These are phyloP conservation scores for Scalopus aquaticus DNA, from an alignment of 2,113 vertebrate genomes.

Conservation along the genomic window DNA sequence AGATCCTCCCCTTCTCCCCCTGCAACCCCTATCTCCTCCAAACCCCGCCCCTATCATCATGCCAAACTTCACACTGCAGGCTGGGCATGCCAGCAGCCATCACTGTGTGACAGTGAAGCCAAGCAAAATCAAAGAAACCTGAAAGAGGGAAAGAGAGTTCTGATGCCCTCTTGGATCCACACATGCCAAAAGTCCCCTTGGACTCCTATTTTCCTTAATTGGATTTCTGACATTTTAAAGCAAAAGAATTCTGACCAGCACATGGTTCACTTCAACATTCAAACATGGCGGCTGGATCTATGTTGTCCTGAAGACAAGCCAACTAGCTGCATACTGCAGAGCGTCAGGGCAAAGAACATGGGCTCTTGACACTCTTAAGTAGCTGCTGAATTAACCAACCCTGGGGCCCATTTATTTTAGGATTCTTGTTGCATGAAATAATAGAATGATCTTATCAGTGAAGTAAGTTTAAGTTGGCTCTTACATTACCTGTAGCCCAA, in stretches of 20 bases:
- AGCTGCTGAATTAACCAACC: neutral
- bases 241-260: neutral
- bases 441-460: neutral
- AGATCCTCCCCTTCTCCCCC: neutral
- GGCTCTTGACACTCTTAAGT: neutral
- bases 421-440: neutral
- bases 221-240: neutral
- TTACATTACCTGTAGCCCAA: neutral
- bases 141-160: neutral
- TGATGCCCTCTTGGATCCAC: neutral
- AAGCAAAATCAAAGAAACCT: neutral
- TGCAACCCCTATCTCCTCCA: too few relatives aligned
- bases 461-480: neutral
- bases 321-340: neutral
- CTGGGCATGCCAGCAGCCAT: neutral
- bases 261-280: neutral
- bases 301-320: neutral
- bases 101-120: neutral
- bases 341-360: neutral
- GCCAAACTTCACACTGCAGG: neutral
- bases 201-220: neutral
- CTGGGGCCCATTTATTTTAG: neutral
- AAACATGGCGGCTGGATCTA: neutral
- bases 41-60: neutral
- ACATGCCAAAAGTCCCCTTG: neutral